Conservation (phyloP, 30 jellyfish, hydroid and myxozoan species). For the Sanderia malayensis region DNA sequence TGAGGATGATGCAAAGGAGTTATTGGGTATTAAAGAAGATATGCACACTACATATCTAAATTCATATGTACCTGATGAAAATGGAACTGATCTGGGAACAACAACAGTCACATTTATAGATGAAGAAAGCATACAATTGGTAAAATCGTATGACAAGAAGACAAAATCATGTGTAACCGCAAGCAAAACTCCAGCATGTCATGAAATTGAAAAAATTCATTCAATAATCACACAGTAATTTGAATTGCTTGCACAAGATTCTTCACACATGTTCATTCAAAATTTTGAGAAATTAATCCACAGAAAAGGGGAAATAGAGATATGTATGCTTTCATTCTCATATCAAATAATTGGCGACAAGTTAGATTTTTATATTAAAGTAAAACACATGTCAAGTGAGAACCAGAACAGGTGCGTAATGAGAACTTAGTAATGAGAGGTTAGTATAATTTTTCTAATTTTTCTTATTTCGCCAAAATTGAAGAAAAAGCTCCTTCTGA, state of each 20-base stretch:
- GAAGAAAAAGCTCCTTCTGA: no score
- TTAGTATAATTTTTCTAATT: no score
- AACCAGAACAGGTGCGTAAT: constrained; percentile 27
- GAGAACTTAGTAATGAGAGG: no score
- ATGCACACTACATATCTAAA: neutral
- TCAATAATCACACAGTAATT: neutral
- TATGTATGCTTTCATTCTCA: constrained; percentile 1
- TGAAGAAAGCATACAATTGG: no score
- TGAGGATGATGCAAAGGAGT: neutral
- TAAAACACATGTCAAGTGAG: constrained; percentile 36
- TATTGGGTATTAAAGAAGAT: neutral
- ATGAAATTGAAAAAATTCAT: neutral
- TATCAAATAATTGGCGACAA: constrained; percentile 33
- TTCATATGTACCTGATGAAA: no score
- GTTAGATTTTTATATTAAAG: constrained; percentile 21
- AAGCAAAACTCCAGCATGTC: no score
- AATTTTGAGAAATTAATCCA: constrained; percentile 7
- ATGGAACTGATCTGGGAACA: neutral
- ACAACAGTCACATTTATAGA: neutral
- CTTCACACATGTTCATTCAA: neutral
- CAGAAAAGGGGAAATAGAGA: constrained; percentile 10
- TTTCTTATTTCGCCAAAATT: no score
- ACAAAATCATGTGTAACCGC: no score
- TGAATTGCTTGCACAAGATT: neutral
- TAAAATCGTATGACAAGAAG: no score